A percentile compares a stretch with the other conserved stretches of the same genome.
These are phyloP conservation scores for Sebastes iracundus DNA, from an alignment of 2,797 vertebrate genomes.

Conservation along the genomic window DNA sequence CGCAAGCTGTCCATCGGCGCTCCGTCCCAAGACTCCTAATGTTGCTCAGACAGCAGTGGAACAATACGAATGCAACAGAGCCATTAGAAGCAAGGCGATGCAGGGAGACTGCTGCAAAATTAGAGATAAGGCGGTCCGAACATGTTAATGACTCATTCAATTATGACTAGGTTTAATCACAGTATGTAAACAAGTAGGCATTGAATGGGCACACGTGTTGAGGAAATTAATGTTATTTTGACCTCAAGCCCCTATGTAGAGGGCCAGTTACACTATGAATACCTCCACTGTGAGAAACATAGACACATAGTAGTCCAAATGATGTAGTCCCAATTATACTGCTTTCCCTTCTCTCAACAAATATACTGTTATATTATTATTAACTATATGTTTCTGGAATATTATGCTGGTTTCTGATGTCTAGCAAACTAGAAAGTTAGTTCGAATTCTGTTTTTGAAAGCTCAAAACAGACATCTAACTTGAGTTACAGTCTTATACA, in stretches of 20 bases:
- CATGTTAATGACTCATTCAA: constrained; percentile 54
- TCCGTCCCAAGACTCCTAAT: constrained; percentile 67
- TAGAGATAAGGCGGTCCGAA: constrained; percentile 43
- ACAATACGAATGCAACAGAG: constrained; percentile 58
- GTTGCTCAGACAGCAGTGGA: constrained; percentile 53
- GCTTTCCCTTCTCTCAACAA: background rate
- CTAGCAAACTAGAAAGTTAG: background rate
- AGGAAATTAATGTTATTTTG: background rate
- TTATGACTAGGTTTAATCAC: constrained; percentile 52
- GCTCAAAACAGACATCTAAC: background rate
- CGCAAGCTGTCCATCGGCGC: constrained; percentile 64
- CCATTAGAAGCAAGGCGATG: constrained; percentile 42
- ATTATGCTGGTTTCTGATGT: background rate
- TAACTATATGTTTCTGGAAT: background rate
- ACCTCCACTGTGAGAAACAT: background rate
- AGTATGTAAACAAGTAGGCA: constrained; percentile 34
- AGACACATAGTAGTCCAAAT: background rate
- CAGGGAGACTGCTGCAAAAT: constrained; percentile 36
- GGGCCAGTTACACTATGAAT: background rate
- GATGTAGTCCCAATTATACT: background rate
- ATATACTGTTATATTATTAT: background rate
- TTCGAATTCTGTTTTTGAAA: background rate
- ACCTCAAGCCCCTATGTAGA: background rate
- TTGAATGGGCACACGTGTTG: constrained; percentile 12
- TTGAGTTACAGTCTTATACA: background rate